Evolutionary conservation across 2,113 vertebrate species (phyloP), one percentile per base, ranked within the genome.

Genomic region (Pionites leucogaster): DNA sequence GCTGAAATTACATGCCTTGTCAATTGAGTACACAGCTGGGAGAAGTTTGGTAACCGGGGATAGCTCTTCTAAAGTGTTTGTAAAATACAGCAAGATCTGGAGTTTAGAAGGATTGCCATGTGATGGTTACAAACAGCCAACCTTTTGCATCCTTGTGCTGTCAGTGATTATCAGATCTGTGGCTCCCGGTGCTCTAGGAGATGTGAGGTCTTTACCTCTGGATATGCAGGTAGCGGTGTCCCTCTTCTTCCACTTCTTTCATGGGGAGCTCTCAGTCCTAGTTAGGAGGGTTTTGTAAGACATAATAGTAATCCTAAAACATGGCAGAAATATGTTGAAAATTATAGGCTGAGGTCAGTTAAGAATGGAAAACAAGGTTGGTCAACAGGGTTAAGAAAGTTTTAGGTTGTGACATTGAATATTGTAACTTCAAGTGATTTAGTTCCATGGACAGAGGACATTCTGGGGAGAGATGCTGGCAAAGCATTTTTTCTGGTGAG

Each of bases 161-260:
- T 37, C 42, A 15, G 50, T 55, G 23, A 23, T 70, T 42, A 17
- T 67, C 27, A 46, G 37, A 44, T 20, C 64, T 67, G 28, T 42
- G 31, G 55, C 50, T 83, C 29, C 18, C 74, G 31, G 37, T 88
- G 28, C 79, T 79, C 69, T 47, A 59, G 47, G 65, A 91, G 78
- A 67, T 15, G 28, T 10, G n/a, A 65, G 44, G 47, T 57, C 8
- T 82, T 82, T 39, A 60, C 39, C 7, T 79, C 42, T 35, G 2
- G 7, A 10, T 33, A 25, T 18, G 7, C 31, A 41, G 12, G 52
- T 24, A 52, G 33, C 1, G 0, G 22, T 33, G n/a, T n/a, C 41
- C 70, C 4, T 1, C 15, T 86, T 29, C 29, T 86, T 11, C 14
- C 18, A 49, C 8, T 22, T 47, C 46, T 47, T 47, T 46, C 46